These are phyloP conservation scores for Bungarus multicinctus DNA, from an alignment of 2,113 vertebrate species.

Conservation along the genomic window DNA sequence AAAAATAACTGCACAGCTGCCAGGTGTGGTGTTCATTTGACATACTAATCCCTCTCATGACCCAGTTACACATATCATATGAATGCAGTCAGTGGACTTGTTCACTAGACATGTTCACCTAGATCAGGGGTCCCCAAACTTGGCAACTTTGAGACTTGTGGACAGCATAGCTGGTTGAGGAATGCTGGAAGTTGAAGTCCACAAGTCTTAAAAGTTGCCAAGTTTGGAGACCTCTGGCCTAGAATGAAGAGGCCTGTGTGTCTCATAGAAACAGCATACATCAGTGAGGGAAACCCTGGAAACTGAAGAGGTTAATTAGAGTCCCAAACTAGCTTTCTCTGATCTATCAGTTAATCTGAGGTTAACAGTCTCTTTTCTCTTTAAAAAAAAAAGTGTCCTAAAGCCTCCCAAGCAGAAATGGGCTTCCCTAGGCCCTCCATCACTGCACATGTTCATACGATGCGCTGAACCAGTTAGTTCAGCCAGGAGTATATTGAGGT, in stretches of 20 bases:
- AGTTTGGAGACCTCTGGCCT: no score
- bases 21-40: background rate
- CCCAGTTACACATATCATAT: background rate
- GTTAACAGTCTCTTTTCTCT: background rate
- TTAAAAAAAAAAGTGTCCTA: background rate
- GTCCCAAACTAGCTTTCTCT: background rate
- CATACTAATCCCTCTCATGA: background rate
- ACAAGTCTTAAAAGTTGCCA: no score
- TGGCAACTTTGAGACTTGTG: no score
- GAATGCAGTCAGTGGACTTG: background rate
- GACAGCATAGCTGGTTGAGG: no score
- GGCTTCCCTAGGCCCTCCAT: background rate
- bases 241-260: background rate
- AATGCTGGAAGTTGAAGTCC: no score
- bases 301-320: background rate
- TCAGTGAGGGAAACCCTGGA: background rate
- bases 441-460: background rate
- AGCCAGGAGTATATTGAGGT: background rate
- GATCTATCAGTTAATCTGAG: background rate
- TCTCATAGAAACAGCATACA: background rate
- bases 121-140: no score
- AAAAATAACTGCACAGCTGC: background rate
- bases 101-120: background rate
- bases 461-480: background rate
- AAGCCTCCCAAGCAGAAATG: background rate